Evolutionary conservation across 1,140 invertebrate species (phyloP).

Genomic region (Caenorhabditis elegans): WBcel235 BX284604.4:13451501-13452000

Average conservation of each 20-base stretch:
- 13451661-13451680: conserved; percentile 87
- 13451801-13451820: background rate
- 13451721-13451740: conserved; percentile 90
- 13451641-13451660: conserved; percentile 92
- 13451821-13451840: background rate
- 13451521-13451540: conserved; percentile 81
- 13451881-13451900: no score
- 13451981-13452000: no score
- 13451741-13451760: conserved; percentile 76
- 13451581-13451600: conserved; percentile 99
- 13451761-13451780: conserved; percentile 80
- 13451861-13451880: no score
- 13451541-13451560: conserved; percentile 88
- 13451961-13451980: no score
- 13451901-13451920: no score
- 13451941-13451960: no score
- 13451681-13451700: conserved; percentile 95
- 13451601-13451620: conserved; percentile 89
- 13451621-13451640: conserved; percentile 86
- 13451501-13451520: conserved; percentile 71
- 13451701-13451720: conserved; percentile 91
- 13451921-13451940: no score
- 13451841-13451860: no score
- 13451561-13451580: conserved; percentile 92
- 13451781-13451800: conserved; percentile 45